phyloP scores from a whole-genome alignment of 1,140 invertebrate species.

The Musca domestica region DNA sequence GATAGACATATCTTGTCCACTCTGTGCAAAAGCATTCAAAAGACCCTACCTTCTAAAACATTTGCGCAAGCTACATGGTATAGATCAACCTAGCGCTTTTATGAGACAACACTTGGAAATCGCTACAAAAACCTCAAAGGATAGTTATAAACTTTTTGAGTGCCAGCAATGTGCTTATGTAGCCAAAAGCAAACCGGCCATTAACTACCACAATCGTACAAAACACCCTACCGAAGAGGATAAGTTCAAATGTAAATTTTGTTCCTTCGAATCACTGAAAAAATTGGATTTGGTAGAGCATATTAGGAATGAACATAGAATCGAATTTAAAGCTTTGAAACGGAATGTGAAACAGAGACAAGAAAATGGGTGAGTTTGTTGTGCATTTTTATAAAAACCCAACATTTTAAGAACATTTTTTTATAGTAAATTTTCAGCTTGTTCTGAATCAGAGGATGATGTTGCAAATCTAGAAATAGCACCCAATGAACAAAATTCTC shows the following conservation, averaged over 20 bases:
- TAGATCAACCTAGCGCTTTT: not conserved
- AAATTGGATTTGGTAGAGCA: not conserved
- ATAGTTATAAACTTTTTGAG: not conserved
- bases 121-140: not conserved
- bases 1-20: too few relatives aligned
- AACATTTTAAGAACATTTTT: not conserved
- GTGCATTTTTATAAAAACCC: not conserved
- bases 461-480: not conserved
- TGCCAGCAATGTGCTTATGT: not conserved
- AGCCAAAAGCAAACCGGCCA: not conserved
- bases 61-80: too few relatives aligned
- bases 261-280: not conserved
- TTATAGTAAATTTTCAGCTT: not conserved
- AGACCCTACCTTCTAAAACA: too few relatives aligned
- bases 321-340: not conserved
- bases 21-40: too few relatives aligned
- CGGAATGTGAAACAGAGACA: not conserved
- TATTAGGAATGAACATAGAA: conserved; percentile 1
- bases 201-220: not conserved
- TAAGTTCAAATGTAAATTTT: conserved; percentile 9
- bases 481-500: not conserved
- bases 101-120: not conserved
- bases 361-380: not conserved
- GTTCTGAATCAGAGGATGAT: not conserved
- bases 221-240: not conserved